Evolutionary conservation across 1,140 invertebrate species (phyloP).

Genomic region (Zophobas atratus): DNA sequence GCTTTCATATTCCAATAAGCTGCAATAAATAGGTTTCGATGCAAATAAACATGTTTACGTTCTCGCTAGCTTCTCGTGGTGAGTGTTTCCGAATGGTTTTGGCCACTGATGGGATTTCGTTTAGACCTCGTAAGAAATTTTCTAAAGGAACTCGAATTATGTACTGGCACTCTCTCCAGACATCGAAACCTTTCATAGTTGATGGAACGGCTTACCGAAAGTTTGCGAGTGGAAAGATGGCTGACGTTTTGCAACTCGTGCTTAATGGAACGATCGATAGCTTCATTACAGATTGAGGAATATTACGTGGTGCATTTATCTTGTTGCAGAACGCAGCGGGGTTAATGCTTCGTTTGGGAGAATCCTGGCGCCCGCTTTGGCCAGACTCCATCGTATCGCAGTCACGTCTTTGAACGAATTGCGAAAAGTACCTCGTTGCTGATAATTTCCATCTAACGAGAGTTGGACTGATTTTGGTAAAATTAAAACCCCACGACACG

Average conservation of each 20-base stretch:
- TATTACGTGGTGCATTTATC: constrained; percentile 17
- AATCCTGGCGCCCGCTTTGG: constrained; percentile 21
- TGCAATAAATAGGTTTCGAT: constrained; percentile 22
- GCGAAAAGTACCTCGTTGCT: background rate
- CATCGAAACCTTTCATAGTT: too few species aligned
- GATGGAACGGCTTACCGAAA: too few species aligned
- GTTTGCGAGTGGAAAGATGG: background rate
- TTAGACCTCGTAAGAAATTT: too few species aligned
- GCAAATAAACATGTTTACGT: constrained; percentile 37
- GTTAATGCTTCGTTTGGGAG: constrained; percentile 34
- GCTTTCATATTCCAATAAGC: constrained; percentile 42
- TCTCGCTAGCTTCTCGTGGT: background rate
- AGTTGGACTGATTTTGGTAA: constrained; percentile 29
- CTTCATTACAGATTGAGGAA: constrained; percentile 22
- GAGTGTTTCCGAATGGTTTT: background rate
- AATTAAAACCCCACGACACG: background rate
- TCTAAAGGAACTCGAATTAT: too few species aligned
- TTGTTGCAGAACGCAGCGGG: constrained; percentile 24
- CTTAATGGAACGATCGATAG: constrained; percentile 38
- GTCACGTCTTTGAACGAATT: background rate
- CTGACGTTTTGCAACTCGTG: background rate
- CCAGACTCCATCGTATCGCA: background rate
- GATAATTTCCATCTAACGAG: constrained; percentile 21
- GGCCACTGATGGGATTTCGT: too few species aligned
- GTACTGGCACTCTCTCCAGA: too few species aligned